Conservation (phyloP, 2,113 vertebrate genomes). For the Saccopteryx bilineata region DNA sequence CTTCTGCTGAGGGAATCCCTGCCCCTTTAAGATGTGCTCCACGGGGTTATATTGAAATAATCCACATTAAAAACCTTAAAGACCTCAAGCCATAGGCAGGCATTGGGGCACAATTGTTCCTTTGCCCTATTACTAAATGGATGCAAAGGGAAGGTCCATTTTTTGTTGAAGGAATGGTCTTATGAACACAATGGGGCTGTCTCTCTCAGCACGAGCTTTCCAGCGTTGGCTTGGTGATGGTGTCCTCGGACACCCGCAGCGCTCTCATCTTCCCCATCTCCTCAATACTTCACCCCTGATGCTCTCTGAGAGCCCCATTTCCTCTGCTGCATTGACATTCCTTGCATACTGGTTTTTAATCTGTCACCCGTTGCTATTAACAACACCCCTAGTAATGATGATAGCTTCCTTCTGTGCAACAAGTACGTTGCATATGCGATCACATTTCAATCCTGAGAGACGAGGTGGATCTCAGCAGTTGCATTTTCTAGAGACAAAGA, state of each 20-base stretch:
- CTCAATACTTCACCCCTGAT: not conserved
- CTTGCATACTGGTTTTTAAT: not conserved
- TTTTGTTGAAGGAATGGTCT: not conserved
- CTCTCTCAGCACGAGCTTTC: slow-evolving; percentile 17
- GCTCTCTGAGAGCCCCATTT: not conserved
- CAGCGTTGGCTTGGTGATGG: not conserved
- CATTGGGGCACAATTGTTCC: rapidly evolving
- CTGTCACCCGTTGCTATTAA: not conserved
- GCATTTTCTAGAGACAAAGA: not conserved
- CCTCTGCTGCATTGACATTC: not conserved
- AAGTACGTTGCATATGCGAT: not conserved
- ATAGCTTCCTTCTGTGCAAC: not conserved
- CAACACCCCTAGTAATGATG: not conserved
- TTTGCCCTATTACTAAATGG: not conserved
- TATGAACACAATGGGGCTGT: not conserved
- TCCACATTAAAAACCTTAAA: not conserved
- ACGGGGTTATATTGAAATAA: not conserved
- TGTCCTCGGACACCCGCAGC: not conserved
- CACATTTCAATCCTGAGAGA: not conserved
- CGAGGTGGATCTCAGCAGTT: not conserved
- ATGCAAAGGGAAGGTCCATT: not conserved
- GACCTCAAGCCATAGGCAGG: not conserved
- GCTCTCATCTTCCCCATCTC: not conserved
- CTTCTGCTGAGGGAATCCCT: not conserved
- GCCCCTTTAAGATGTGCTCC: not conserved